Evolutionary conservation across 1,140 invertebrate species (phyloP).

Genomic region (Theocolax elegans): DNA sequence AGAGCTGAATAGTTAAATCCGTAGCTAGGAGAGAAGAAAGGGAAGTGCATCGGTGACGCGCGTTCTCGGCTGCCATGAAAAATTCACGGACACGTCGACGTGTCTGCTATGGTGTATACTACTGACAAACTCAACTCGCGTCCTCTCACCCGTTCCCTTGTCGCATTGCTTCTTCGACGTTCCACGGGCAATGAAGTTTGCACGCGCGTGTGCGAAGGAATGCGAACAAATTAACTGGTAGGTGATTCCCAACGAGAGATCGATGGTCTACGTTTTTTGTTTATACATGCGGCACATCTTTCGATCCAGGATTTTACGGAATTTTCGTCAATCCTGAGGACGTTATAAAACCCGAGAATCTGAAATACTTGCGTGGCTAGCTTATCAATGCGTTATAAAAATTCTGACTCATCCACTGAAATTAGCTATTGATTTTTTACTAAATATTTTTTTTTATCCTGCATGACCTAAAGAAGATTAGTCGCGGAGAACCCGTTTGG

Average conservation of each 20-base stretch:
- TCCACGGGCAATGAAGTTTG: background rate
- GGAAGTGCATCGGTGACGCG: background rate
- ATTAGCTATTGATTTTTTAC: no score
- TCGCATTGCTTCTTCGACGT: background rate
- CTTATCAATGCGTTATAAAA: no score
- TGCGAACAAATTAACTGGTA: background rate
- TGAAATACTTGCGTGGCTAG: no score
- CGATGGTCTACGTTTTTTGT: background rate
- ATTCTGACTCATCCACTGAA: no score
- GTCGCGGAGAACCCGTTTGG: no score
- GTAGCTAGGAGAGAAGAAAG: background rate
- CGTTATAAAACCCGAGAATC: no score
- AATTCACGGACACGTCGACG: constrained; percentile 24
- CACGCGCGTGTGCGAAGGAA: background rate
- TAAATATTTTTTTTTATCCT: no score
- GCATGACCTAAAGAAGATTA: no score
- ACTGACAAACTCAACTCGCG: background rate
- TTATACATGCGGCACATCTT: no score
- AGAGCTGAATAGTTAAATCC: constrained; percentile 21
- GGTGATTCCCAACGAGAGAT: background rate
- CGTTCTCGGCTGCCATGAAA: constrained; percentile 6
- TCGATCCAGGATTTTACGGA: no score
- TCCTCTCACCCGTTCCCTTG: background rate
- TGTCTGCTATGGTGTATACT: background rate
- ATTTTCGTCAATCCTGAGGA: no score